Base-by-base conservation (phyloP, 2,888 invertebrate genomes). In the Drosophila fungiperda region DNA sequence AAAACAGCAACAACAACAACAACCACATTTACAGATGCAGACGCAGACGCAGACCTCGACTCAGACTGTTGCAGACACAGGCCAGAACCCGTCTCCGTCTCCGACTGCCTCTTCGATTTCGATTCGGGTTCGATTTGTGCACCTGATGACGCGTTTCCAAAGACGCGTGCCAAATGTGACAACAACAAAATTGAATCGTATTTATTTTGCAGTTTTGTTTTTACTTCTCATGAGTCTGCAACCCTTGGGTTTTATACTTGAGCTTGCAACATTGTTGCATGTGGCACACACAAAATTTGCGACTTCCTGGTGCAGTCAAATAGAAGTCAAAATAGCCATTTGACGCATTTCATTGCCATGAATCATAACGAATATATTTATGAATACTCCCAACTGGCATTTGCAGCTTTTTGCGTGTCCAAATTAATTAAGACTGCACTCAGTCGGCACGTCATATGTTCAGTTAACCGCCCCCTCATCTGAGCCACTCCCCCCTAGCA, bases 101-200 rank as follows among this genome's bases (percentile, higher is more conserved):
- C 20, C 15, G 38, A 40, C 40, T 11, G 8, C n/a, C 17, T 11
- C 17, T 1, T 12, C 6, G 26, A 40, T 26, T 17, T 35, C 23
- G 26, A 38, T 55, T 12, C 20, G n/a, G 15, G 50, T 40, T 3
- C 62, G 50, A 12, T 55, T 40, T 45, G 68, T 70, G 87, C 89
- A 83, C 90, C 80, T 90, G 90, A 73, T 76, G 81, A 68, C 76
- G 68, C 78, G 68, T 65, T 63, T 54, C 63, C 63, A 20, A 64
- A 67, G 85, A 87, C 89, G 87, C 90, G 90, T 87, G 86, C 86
- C 89, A 87, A 89, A 90, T 86, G 90, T 67, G 90, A 76, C 80
- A 78, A 80, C 80, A 78, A 80, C 72, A 77, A 20, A 26, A 29
- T 15, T 38, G 49, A 49, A 48, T 49, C 26, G 49, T 15, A 3